These are phyloP conservation scores for Peromyscus aztecus DNA, from an alignment of 2,797 vertebrate species.

Conservation along the genomic window DNA sequence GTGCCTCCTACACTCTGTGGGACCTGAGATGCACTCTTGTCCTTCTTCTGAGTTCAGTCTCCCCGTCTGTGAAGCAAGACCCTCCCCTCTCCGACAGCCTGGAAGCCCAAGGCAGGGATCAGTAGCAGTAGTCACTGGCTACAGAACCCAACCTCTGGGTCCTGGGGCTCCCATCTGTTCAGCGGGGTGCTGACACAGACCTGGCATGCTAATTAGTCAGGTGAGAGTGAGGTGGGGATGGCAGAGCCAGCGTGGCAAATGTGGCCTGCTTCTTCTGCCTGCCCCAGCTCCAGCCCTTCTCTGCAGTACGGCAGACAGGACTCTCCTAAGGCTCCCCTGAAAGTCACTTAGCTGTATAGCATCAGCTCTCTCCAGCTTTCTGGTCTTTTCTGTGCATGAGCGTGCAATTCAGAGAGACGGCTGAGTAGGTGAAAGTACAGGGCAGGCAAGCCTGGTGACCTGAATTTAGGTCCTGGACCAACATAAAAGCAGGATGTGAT, in stretches of 20 bases:
- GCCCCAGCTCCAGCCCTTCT: not conserved
- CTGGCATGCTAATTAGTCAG: not conserved
- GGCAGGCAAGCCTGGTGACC: not conserved
- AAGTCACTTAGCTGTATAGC: not conserved
- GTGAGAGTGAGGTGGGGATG: not conserved
- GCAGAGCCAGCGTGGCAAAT: accelerated
- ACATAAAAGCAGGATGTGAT: not conserved
- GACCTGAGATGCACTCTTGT: not conserved
- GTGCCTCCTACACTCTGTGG: not conserved
- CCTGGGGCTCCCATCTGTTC: not conserved
- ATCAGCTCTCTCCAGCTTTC: not conserved
- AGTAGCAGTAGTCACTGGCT: not conserved
- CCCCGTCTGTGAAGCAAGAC: not conserved
- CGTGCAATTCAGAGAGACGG: not conserved
- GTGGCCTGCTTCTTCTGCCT: not conserved
- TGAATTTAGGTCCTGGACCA: too few species aligned
- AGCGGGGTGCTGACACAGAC: not conserved
- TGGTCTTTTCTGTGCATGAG: not conserved
- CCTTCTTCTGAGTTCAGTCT: not conserved
- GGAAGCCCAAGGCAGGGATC: not conserved
- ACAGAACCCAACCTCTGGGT: not conserved
- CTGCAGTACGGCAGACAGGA: not conserved
- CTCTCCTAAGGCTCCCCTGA: not conserved
- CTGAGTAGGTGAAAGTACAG: not conserved
- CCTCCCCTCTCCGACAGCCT: not conserved